Evolutionary conservation across 2,797 vertebrate species (phyloP).

Genomic region (Halcyon chelicuti): DNA sequence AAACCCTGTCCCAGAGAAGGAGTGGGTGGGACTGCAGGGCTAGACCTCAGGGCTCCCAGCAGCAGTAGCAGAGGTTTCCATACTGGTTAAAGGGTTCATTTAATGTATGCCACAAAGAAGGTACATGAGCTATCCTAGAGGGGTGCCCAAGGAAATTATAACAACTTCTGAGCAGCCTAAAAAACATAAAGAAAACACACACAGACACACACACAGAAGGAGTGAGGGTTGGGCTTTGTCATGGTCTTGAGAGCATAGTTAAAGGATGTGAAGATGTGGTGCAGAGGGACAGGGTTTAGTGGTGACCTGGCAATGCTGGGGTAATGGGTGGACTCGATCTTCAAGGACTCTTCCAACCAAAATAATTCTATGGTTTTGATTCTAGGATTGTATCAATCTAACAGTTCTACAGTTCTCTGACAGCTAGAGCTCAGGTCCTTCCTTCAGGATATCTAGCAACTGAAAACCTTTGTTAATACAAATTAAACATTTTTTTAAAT

Average conservation of each 20-base stretch:
- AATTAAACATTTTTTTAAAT: background rate
- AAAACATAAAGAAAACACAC: background rate
- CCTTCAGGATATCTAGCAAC: background rate
- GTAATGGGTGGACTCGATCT: background rate
- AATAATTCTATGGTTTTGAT: too few species aligned
- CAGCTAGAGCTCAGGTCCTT: background rate
- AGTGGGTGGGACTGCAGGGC: rapidly evolving
- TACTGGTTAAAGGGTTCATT: rapidly evolving
- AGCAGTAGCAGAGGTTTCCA: background rate
- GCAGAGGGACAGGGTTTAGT: too few species aligned
- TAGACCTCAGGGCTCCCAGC: background rate
- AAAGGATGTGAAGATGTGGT: too few species aligned
- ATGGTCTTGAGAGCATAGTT: too few species aligned
- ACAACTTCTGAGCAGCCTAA: background rate
- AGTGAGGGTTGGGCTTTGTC: background rate
- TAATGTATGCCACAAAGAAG: background rate
- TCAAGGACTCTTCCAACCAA: background rate
- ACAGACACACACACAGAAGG: too few species aligned
- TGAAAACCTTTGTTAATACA: background rate
- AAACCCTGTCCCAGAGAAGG: background rate
- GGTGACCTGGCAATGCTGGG: too few species aligned
- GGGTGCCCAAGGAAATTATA: background rate
- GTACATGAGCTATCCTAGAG: background rate
- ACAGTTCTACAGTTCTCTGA: too few species aligned
- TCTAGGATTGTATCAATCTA: too few species aligned